phyloP scores from a whole-genome alignment of 92 coral and sea anemone species.

The Porites cylindrica region DNA sequence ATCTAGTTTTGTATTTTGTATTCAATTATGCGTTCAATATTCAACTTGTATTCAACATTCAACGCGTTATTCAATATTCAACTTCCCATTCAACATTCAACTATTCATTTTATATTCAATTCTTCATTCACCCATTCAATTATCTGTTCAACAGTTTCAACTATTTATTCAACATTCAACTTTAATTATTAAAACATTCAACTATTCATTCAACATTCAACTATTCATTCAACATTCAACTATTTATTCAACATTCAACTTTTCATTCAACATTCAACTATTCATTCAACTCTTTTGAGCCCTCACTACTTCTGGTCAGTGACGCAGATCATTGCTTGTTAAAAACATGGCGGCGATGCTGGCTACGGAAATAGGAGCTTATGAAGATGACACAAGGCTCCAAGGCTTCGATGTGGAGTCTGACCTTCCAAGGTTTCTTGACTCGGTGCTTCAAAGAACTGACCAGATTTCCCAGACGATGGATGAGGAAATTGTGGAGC shows the following conservation, averaged over 20 bases:
- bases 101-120: conserved; percentile 3
- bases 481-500: background rate
- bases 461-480: too few relatives aligned
- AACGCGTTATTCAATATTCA: conserved; percentile 6
- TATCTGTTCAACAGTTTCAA: background rate
- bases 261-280: background rate
- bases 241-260: conserved; percentile 25
- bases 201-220: conserved; percentile 4
- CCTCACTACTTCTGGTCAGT: conserved; percentile 20
- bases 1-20: background rate
- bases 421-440: too few relatives aligned
- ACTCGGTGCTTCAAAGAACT: too few relatives aligned
- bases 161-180: too few relatives aligned
- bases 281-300: conserved; percentile 20
- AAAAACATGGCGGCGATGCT: conserved; percentile 22
- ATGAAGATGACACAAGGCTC: conserved; percentile 29
- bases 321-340: conserved; percentile 24
- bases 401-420: background rate
- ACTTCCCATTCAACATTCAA: conserved; percentile 1
- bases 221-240: conserved; percentile 1
- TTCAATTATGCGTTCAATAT: conserved; percentile 1
- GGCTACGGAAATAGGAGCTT: background rate
- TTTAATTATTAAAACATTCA: conserved; percentile 12
- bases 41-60: conserved; percentile 21
- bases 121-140: conserved; percentile 7